Conservation (phyloP, 2,113 vertebrate species). For the Sceloporus undulatus region DNA sequence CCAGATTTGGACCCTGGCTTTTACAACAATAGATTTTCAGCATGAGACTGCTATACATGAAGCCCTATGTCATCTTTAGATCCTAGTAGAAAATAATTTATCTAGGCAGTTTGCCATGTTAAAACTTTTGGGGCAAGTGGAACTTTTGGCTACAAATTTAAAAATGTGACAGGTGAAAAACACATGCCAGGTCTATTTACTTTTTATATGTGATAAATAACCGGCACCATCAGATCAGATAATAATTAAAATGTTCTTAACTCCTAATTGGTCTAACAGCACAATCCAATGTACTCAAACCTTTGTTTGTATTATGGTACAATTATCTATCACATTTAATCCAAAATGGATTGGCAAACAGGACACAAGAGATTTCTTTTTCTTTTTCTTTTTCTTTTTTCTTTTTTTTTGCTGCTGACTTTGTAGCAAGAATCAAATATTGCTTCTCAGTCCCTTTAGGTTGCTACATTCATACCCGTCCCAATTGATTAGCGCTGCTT, state of each 20-base stretch:
- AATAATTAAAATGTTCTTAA: constrained; percentile 44
- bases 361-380: constrained; percentile 55
- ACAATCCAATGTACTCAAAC: constrained; percentile 56
- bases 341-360: constrained; percentile 43
- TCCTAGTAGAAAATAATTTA: background rate
- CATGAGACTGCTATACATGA: background rate
- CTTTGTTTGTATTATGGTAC: constrained; percentile 55
- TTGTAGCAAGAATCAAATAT: constrained; percentile 36
- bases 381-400: constrained; percentile 57
- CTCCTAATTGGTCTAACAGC: constrained; percentile 50
- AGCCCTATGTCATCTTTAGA: background rate
- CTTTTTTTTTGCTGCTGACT: constrained; percentile 62
- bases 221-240: accelerated
- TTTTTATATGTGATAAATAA: constrained; percentile 22
- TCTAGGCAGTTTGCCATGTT: background rate
- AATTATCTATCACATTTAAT: constrained; percentile 65
- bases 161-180: background rate
- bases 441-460: background rate
- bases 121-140: background rate
- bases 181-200: constrained; percentile 3
- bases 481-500: constrained; percentile 44
- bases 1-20: background rate
- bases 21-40: background rate
- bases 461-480: constrained; percentile 30
- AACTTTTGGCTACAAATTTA: background rate